Evolutionary conservation across 1,140 invertebrate species (phyloP).

Genomic region (Linepithema humile): DNA sequence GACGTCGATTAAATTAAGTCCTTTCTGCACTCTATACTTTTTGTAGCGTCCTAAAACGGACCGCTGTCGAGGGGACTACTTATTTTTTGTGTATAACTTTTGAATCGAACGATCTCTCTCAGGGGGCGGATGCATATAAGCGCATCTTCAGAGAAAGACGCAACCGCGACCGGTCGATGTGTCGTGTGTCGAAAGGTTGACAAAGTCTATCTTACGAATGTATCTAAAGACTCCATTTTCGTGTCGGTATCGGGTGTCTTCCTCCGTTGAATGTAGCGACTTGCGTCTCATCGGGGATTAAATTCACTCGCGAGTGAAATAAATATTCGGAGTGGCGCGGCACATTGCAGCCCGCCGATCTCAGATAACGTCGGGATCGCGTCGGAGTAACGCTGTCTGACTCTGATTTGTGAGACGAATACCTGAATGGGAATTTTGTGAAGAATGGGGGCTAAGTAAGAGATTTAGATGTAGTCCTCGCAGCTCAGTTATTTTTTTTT

Average conservation of each 20-base stretch:
- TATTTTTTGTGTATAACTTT: constrained; percentile 43
- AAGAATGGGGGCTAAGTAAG: neutral
- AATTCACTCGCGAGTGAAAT: constrained; percentile 32
- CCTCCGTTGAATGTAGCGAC: neutral
- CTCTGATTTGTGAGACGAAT: neutral
- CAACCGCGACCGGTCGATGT: constrained; percentile 2
- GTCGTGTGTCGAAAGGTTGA: constrained; percentile 63
- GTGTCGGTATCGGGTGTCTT: constrained; percentile 35
- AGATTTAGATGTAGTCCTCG: neutral
- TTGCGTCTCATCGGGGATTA: constrained; percentile 54
- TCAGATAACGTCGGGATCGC: constrained; percentile 39
- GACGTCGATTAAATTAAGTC: constrained; percentile 34
- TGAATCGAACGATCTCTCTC: neutral
- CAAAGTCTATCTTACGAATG: constrained; percentile 55
- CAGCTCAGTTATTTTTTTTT: too few species aligned
- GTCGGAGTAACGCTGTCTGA: neutral
- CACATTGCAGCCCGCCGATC: neutral
- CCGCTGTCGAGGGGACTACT: constrained; percentile 11
- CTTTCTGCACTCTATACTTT: neutral
- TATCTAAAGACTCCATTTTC: constrained; percentile 36
- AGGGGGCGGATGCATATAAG: neutral
- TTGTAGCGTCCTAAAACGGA: neutral
- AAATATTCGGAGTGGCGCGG: neutral
- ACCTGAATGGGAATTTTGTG: neutral
- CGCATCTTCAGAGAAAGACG: neutral